Evolutionary conservation across 2,797 vertebrate genomes (phyloP), one percentile per base, ranked within the genome.

Genomic region (Pagetopsis macropterus): DNA sequence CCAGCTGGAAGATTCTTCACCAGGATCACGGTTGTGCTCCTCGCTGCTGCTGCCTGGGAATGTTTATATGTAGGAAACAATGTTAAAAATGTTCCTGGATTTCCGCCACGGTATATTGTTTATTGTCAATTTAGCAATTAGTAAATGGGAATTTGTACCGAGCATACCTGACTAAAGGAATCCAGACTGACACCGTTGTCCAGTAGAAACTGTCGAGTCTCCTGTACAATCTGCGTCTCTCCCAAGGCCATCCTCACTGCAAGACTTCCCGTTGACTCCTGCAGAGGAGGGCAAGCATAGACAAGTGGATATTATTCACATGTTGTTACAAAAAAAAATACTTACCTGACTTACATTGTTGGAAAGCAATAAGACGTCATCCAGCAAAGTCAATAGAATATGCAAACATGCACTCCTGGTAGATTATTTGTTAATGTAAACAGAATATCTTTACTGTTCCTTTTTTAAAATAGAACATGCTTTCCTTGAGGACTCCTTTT

Each of bases 231-330:
- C 90, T 99, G 95, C 0, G 97, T 99, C 83, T 99, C 98, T 21
- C 98, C 98, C 33, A 99, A 91, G 43, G 98, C 97, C 81, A 99
- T 94, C 2, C 98, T 94, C 78, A 99, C 98, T 0, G 98, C 98
- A 82, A 99, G 90, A 0, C 98, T 99, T 87, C 96, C 97, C 62
- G 84, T 94, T 17, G 95, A 94, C 87, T 98, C 97, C 98, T 99
- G 88, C 2, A 81, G 66, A 55, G 8, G 9, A 75, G 4, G 51
- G 14, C 13, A 79, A 58, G 11, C 57, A 79, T 4, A 65, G 3
- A 46, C 16, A 21, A 60, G 13, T n/a, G 12, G 3, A 65, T 4
- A 44, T 3, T 31, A 37, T 15, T 37, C 15, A 14, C n/a, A 70
- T 16, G 16, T 6, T 23, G 16, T 6, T 23, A 66, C 31, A 56